Evolutionary conservation across 2,113 vertebrate species (phyloP).

Genomic region (Chaetura pelagica): DNA sequence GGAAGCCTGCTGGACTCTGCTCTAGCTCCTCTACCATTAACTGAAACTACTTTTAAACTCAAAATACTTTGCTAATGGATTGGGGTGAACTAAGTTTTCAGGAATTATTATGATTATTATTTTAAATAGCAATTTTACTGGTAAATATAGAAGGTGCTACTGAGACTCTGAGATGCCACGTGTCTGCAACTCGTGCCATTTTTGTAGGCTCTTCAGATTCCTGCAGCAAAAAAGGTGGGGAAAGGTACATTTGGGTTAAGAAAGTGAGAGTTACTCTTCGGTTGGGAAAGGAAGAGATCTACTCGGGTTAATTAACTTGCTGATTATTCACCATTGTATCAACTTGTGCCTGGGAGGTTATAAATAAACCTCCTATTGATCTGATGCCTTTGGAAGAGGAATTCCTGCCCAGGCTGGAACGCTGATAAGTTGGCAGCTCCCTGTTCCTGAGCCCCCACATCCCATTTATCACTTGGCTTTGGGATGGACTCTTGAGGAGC

Average conservation of each 20-base stretch:
- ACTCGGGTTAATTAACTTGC: background rate
- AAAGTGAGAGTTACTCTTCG: accelerated
- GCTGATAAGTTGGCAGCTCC: background rate
- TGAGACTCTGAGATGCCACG: accelerated
- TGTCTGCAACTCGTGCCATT: accelerated
- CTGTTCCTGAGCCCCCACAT: accelerated
- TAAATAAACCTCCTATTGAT: constrained; percentile 9
- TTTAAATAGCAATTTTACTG: background rate
- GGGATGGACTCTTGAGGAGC: background rate
- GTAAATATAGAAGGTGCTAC: accelerated
- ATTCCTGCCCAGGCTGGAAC: accelerated
- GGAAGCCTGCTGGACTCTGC: background rate
- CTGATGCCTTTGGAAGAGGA: background rate
- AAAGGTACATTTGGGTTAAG: accelerated
- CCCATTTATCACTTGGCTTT: background rate
- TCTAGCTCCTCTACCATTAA: accelerated
- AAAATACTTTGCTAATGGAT: accelerated
- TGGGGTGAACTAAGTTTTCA: accelerated
- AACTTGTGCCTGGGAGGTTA: background rate
- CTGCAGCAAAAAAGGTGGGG: accelerated
- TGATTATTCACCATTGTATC: background rate
- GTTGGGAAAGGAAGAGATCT: accelerated
- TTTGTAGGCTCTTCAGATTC: accelerated
- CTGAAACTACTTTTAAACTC: background rate
- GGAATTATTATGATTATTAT: too few relatives aligned